Base-by-base conservation (phyloP, 2,797 vertebrate species). In the Malacoraja senta region DNA sequence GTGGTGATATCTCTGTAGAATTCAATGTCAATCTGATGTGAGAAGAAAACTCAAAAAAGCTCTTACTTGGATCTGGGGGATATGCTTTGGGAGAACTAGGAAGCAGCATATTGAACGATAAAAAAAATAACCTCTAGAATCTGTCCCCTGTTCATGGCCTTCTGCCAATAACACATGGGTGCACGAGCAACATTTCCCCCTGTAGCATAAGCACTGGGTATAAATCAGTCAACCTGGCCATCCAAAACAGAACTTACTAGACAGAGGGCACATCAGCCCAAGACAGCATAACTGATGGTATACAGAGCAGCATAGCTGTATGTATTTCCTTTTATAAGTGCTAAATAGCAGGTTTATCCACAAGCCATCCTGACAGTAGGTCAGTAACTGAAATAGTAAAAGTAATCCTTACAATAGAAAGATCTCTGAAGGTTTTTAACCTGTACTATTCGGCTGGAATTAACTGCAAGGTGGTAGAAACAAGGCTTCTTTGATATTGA, bases 151-250 rank as follows among this genome's bases (percentile, higher is more conserved):
- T 68, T 68, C 63, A 68, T 65, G 84, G 63, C 63, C 15, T 35
- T 19, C 63, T 88, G 84, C 63, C 84, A 88, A 35, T n/a, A 88
- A 88, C 61, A 68, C 15, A 88, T 88, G 63, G 32, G 84, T 88
- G 58, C 29, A 86, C 17, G 58, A 32, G 29, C 13, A 78, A 78
- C n/a, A 32, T 86, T 61, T 61, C 65, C 83, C 6, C 29, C n/a
- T n/a, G 29, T 26, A 32, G 84, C 58, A 35, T 88, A 88, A 63
- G n/a, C 29, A 35, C 84, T 65, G 24, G 58, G 53, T 17, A 88
- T 88, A 88, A 65, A 88, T 65, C 84, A 65, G 61, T 15, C 61
- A 88, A 19, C 84, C n/a, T 68, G 84, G 68, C n/a, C 84, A 35
- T 10, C n/a, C 17, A 88, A 74, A 88, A 68, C 17, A 88, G 17